phyloP scores from a whole-genome alignment of 2,113 vertebrate genomes.

The Tilapia sparmanii region DNA sequence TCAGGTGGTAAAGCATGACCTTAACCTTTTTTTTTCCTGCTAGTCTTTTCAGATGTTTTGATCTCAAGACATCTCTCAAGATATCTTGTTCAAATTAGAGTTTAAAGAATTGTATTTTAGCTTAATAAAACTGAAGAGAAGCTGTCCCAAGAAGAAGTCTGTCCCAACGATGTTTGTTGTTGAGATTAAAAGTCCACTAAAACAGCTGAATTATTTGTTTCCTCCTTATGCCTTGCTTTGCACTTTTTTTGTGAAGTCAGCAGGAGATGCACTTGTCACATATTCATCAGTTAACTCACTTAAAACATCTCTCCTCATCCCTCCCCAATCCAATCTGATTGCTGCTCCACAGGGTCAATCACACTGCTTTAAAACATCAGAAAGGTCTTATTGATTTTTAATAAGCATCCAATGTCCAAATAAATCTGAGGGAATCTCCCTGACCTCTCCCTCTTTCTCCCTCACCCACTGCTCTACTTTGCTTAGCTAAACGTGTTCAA shows the following conservation, averaged over 20 bases:
- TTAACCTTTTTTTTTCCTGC: neutral
- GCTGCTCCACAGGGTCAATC: neutral
- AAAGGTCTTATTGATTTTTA: slow-evolving; percentile 29
- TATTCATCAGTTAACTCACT: slow-evolving; percentile 18
- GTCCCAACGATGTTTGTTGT: neutral
- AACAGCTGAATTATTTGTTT: neutral
- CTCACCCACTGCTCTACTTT: neutral
- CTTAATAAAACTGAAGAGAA: neutral
- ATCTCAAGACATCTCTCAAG: neutral
- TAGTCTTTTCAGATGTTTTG: neutral
- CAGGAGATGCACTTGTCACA: slow-evolving; percentile 1
- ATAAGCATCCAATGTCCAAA: slow-evolving; percentile 17
- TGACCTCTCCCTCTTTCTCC: neutral
- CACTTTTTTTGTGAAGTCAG: neutral
- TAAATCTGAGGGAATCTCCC: neutral
- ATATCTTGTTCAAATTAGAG: neutral
- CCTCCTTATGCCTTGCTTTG: neutral
- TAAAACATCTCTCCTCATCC: neutral
- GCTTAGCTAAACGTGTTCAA: neutral
- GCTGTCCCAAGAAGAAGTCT: no score
- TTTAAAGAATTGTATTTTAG: neutral
- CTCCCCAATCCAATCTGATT: neutral
- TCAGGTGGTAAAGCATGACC: neutral
- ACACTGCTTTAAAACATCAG: neutral
- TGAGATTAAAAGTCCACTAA: neutral